A percentile compares a stretch with the other conserved stretches of the same genome.
phyloP scores from a whole-genome alignment of 2,888 invertebrate genomes.

The Aspidiotus rigidus region DNA sequence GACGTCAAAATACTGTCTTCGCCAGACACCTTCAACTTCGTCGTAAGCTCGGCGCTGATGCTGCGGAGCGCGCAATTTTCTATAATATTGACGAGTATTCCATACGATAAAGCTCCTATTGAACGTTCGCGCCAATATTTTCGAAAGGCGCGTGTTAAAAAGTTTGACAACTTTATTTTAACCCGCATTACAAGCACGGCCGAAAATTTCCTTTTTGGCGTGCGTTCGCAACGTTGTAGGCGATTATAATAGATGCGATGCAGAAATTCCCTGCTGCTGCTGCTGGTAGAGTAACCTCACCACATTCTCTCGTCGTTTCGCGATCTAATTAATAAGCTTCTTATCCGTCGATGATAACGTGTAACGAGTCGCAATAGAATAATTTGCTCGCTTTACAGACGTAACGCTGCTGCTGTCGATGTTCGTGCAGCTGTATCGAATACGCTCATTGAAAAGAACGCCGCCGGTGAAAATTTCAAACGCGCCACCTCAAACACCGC shows the following conservation, averaged over 20 bases:
- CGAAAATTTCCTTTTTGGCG: no score
- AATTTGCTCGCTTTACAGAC: not conserved
- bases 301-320: no score
- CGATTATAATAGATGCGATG: no score
- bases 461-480: no score
- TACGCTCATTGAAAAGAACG: no score
- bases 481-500: no score
- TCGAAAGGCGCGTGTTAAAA: not conserved
- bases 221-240: no score
- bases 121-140: not conserved
- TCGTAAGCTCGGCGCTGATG: no score
- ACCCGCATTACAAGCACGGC: no score
- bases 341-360: not conserved
- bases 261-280: no score
- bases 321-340: not conserved
- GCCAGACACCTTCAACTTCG: constrained; percentile 30
- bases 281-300: no score
- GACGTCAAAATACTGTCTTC: constrained; percentile 32
- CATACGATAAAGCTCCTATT: constrained; percentile 14
- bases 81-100: constrained; percentile 10
- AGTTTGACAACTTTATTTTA: constrained; percentile 31
- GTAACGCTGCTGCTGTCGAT: not conserved
- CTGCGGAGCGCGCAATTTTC: constrained; percentile 8
- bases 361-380: not conserved
- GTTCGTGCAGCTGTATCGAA: not conserved